phyloP scores from a whole-genome alignment of 1,140 invertebrate species.

The Sweltsa coloradensis region DNA sequence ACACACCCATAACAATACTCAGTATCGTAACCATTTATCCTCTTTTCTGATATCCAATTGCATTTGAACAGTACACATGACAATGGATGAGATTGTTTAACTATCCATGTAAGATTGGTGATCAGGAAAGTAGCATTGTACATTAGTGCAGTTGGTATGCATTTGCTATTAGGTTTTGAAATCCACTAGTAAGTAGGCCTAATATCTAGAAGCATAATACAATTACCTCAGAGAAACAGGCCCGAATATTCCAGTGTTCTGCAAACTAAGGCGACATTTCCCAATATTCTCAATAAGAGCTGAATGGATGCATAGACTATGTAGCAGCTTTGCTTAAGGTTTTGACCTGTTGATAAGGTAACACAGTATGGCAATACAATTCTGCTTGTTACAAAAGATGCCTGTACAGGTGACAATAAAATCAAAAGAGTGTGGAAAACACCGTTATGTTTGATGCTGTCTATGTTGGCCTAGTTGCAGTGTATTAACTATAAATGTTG shows the following conservation, averaged over 20 bases:
- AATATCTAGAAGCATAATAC: neutral
- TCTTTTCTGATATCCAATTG: neutral
- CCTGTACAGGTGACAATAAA: no score
- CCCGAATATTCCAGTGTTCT: no score
- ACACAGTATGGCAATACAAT: neutral
- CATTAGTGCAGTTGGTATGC: neutral
- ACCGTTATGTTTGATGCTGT: neutral
- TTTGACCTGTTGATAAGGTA: neutral
- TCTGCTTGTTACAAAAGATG: no score
- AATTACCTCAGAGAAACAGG: no score
- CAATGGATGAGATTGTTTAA: neutral
- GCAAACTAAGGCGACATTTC: no score
- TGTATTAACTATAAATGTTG: neutral
- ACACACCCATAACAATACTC: slow-evolving; percentile 1
- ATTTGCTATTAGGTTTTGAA: neutral
- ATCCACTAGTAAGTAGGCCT: neutral
- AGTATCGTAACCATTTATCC: slow-evolving; percentile 2
- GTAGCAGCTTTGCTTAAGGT: no score
- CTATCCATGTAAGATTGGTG: neutral
- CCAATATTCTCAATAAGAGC: neutral
- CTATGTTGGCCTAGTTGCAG: slow-evolving; percentile 4
- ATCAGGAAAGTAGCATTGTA: neutral
- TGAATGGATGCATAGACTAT: neutral
- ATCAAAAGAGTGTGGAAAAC: no score
- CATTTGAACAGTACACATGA: neutral